Percentiles rank a stretch among this genome's conserved stretches.
Evolutionary conservation across 2,113 vertebrate genomes (phyloP).

Genomic region (Syngnathus floridae): DNA sequence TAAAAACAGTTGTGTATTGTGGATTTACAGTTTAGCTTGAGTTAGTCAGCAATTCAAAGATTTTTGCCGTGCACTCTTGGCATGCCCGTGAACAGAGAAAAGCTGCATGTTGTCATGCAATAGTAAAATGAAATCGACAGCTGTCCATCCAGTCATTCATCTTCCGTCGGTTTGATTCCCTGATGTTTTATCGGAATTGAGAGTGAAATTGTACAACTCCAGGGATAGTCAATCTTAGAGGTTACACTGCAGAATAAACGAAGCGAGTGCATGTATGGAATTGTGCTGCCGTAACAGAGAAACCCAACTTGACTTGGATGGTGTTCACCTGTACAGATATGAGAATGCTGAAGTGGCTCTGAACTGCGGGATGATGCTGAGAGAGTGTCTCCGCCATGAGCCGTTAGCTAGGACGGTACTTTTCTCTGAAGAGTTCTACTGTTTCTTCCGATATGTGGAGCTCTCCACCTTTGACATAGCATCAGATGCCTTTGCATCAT

Average conservation of each 20-base stretch:
- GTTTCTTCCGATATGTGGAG: slow-evolving; percentile 75
- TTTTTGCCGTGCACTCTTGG: too few relatives aligned
- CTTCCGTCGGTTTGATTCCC: too few relatives aligned
- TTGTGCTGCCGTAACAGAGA: background rate
- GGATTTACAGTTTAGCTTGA: background rate
- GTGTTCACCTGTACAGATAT: slow-evolving; percentile 56
- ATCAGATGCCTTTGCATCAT: slow-evolving; percentile 77
- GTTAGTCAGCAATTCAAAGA: background rate
- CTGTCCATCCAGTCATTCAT: too few relatives aligned
- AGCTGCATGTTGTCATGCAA: too few relatives aligned
- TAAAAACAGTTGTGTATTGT: slow-evolving; percentile 6
- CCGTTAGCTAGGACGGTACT: slow-evolving; percentile 72
- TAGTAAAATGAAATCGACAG: too few relatives aligned
- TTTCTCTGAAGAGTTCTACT: slow-evolving; percentile 72
- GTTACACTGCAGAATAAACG: too few relatives aligned
- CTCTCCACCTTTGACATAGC: slow-evolving; percentile 78
- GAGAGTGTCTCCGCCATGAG: slow-evolving; percentile 76
- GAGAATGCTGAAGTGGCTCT: slow-evolving; percentile 74
- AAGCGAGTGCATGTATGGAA: background rate
- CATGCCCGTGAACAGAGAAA: too few relatives aligned
- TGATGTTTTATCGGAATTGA: too few relatives aligned
- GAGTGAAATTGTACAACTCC: too few relatives aligned
- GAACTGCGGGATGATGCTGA: slow-evolving; percentile 79
- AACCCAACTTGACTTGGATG: slow-evolving; percentile 16
- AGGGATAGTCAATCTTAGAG: too few relatives aligned